These are phyloP conservation scores for Moxostoma hubbsi DNA, from an alignment of 2,797 vertebrate genomes.

Conservation along the genomic window DNA sequence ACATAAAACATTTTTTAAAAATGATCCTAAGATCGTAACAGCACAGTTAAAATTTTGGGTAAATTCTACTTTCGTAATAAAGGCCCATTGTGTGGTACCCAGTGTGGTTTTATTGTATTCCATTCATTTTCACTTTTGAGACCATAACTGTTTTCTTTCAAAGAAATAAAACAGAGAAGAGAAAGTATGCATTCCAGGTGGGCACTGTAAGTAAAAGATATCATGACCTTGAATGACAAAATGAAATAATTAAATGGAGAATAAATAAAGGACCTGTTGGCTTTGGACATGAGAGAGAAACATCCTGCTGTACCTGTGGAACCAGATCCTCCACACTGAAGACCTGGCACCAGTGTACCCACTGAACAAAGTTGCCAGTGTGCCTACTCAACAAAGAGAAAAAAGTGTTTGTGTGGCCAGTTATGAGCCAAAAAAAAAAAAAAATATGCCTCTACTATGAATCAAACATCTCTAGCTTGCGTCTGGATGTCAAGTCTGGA, in stretches of 20 bases:
- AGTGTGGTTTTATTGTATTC: too few species aligned
- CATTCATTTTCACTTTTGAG: too few species aligned
- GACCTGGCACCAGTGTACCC: neutral
- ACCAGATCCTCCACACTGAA: neutral
- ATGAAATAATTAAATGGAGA: neutral
- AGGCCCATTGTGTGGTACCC: too few species aligned
- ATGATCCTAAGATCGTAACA: too few species aligned
- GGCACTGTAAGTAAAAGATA: neutral
- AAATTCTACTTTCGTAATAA: too few species aligned
- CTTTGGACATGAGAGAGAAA: neutral
- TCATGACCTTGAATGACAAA: neutral
- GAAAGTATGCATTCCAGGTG: neutral
- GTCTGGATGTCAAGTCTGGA: neutral
- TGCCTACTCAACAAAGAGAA: neutral
- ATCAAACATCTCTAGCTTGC: neutral
- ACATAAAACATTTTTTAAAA: too few species aligned
- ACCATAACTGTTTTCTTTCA: too few species aligned
- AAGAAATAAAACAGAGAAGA: too few species aligned
- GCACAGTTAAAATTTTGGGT: too few species aligned
- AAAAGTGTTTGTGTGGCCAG: neutral
- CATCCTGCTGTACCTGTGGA: slow-evolving; percentile 1
- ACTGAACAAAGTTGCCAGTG: neutral
- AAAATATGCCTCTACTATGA: neutral
- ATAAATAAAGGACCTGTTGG: neutral
- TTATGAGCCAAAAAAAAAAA: neutral